These are phyloP conservation scores for Hydrotaea diabolus DNA, from an alignment of 2,888 invertebrate genomes.

Conservation along the genomic window DNA sequence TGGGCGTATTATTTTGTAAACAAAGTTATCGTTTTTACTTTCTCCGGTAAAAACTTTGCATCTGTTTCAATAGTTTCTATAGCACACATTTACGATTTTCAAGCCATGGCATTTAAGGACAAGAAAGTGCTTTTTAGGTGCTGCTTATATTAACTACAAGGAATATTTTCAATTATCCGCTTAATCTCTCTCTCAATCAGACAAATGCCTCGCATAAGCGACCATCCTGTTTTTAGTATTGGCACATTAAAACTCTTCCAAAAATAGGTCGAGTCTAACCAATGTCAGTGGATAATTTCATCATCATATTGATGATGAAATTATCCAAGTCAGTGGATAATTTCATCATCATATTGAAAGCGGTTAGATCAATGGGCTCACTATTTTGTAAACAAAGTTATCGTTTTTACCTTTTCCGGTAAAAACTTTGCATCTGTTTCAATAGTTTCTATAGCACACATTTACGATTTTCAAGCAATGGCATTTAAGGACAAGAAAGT, in stretches of 20 bases:
- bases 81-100: constrained; percentile 72
- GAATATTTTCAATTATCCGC: not conserved
- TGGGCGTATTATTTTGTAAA: constrained; percentile 55
- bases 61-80: constrained; percentile 57
- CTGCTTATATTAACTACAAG: not conserved
- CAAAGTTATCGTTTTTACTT: constrained; percentile 58
- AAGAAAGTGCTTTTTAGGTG: constrained; percentile 66
- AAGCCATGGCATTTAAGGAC: constrained; percentile 54
- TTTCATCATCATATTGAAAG: constrained; percentile 74
- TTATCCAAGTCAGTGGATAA: constrained; percentile 73
- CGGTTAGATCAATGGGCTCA: too few species aligned
- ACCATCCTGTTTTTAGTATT: constrained; percentile 72
- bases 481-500: constrained; percentile 56
- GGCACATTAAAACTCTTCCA: constrained; percentile 71
- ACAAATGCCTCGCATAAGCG: constrained; percentile 80
- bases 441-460: constrained; percentile 45
- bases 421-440: constrained; percentile 43
- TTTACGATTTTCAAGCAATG: constrained; percentile 61
- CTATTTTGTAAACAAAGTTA: constrained; percentile 64
- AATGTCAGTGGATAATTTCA: too few species aligned
- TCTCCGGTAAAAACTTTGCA: constrained; percentile 63
- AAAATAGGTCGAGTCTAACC: constrained; percentile 77
- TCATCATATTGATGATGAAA: constrained; percentile 73
- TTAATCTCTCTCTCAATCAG: constrained; percentile 70
- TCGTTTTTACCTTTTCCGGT: constrained; percentile 40